Evolutionary conservation across 2,888 invertebrate genomes (phyloP), one percentile per base, ranked within the genome.

Genomic region (Nomada fucata): DNA sequence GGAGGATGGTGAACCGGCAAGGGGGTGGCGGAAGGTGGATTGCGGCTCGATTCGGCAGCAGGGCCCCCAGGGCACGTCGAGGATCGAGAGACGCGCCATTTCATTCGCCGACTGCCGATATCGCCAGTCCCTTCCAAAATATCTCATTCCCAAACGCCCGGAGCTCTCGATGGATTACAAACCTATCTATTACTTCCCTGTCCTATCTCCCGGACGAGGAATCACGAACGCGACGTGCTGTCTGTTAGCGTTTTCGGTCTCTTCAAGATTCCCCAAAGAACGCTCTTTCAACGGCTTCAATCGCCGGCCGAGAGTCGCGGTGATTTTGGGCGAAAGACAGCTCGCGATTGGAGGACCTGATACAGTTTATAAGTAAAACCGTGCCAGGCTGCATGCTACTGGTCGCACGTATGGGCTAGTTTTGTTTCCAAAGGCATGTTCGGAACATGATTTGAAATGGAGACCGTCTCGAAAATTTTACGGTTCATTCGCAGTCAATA

Each of bases 71-170:
- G 92, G 93, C 92, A 92, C 91, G 90, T 92, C 91, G 91, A 85
- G 91, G 87, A 89, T 91, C 91, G 92, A 89, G 91, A 92, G 92
- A 93, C 89, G 91, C 92, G 91, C 91, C 92, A 92, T 93, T 93
- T 93, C 93, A 93, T 93, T 91, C 92, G 91, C 91, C 92, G 93
- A 92, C 93, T 93, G 93, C 93, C 93, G 93, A 93, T 93, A 93
- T 92, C 92, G 89, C 89, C 87, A 86, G 85, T 85, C 90, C 91
- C 87, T 91, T 90, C 92, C 92, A 91, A 93, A 93, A 93, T 93
- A 94, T 94, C 93, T 93, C 93, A 93, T 93, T 93, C 91, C 91
- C 89, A 91, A 94, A 90, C 92, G 93, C 93, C 93, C 87, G 79
- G 90, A 93, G 93, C 93, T 89, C 90, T 90, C 90, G 91, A 93